These are phyloP conservation scores for Sarotherodon lohbergeri DNA, from an alignment of 2,113 vertebrate genomes.

Conservation along the genomic window DNA sequence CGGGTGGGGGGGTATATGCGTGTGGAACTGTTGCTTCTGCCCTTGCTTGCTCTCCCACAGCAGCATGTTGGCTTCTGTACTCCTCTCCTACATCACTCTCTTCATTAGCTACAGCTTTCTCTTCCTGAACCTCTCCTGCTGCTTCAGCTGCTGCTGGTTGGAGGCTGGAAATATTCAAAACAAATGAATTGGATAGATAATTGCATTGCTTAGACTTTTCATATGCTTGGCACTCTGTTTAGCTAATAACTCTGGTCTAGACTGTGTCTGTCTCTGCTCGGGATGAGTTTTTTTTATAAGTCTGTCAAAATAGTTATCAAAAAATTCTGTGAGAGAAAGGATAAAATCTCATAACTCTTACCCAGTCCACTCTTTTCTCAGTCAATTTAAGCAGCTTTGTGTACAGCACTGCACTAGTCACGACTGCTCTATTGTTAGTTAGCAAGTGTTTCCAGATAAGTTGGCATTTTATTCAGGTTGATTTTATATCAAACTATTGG, in stretches of 20 bases:
- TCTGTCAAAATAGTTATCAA: not conserved
- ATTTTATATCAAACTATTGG: not conserved
- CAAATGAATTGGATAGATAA: not conserved
- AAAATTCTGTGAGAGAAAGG: not conserved
- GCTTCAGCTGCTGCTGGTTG: not conserved
- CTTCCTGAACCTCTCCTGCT: not conserved
- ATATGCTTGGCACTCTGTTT: not conserved
- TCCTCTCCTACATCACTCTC: not conserved
- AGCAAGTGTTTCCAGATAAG: not conserved
- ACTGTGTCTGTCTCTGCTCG: not conserved
- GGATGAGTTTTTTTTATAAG: not conserved
- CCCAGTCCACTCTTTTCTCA: not conserved
- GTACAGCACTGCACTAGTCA: not conserved
- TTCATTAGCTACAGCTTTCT: not conserved
- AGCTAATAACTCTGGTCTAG: not conserved
- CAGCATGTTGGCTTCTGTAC: not conserved
- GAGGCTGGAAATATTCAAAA: not conserved
- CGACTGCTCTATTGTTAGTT: not conserved
- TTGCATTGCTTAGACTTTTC: not conserved
- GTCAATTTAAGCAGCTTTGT: not conserved
- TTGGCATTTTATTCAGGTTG: not conserved
- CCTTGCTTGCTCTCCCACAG: not conserved
- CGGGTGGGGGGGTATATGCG: not conserved
- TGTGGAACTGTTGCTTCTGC: not conserved
- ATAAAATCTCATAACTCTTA: not conserved